phyloP scores from a whole-genome alignment of 1,140 invertebrate species.

The Philopotamus ludificatus region DNA sequence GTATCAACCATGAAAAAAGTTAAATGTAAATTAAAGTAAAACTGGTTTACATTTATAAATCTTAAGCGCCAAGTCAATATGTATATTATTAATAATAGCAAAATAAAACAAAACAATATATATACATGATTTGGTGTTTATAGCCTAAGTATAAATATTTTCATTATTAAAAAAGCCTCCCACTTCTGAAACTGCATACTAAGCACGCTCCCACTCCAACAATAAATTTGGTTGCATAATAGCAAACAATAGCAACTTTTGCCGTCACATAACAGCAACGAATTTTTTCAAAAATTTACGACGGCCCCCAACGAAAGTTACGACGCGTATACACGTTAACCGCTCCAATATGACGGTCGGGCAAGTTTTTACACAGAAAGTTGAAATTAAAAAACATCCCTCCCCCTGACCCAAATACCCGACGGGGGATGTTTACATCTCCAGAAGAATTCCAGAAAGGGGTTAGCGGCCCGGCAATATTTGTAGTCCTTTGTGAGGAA shows the following conservation, averaged over 20 bases:
- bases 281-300: background rate
- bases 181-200: no score
- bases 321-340: background rate
- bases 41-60: no score
- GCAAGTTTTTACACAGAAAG: conserved; percentile 15
- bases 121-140: no score
- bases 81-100: no score
- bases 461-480: conserved; percentile 11
- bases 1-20: no score
- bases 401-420: conserved; percentile 27
- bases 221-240: background rate
- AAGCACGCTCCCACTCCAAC: no score
- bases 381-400: conserved; percentile 28
- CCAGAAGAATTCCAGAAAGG: background rate
- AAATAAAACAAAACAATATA: no score
- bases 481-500: conserved; percentile 17
- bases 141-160: no score
- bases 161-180: no score
- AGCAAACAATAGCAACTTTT: background rate
- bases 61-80: no score
- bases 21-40: no score
- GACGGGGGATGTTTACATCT: conserved; percentile 4
- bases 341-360: background rate
- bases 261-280: background rate
- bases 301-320: background rate